These are phyloP conservation scores for Pristionchus pacificus DNA, from an alignment of 1,140 invertebrate species.

Conservation along the genomic window DNA sequence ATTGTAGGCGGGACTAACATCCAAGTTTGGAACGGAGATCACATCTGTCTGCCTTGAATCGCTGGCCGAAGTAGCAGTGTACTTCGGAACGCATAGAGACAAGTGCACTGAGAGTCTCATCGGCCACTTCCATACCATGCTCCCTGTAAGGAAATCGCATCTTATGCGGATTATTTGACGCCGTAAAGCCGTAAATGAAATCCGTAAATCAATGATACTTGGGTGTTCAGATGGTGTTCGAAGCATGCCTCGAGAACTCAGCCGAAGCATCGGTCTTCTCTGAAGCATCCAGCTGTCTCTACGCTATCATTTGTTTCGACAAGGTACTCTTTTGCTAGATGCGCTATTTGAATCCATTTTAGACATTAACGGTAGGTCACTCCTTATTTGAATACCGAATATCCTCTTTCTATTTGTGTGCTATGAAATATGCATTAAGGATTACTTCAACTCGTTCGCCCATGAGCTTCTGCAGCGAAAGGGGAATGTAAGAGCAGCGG, in stretches of 20 bases:
- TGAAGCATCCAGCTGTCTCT: constrained; percentile 19
- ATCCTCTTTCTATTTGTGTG: neutral
- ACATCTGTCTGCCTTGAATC: constrained; percentile 17
- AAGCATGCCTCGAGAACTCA: constrained; percentile 26
- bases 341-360: neutral
- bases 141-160: neutral
- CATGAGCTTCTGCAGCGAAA: constrained; percentile 1
- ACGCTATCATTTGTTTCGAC: constrained; percentile 22
- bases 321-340: constrained; percentile 19
- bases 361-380: neutral
- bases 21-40: constrained; percentile 28
- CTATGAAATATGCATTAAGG: neutral
- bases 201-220: too few species aligned
- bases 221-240: constrained; percentile 30
- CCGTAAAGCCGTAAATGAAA: too few species aligned
- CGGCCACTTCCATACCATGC: neutral
- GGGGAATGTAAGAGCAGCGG: constrained; percentile 12
- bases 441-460: neutral
- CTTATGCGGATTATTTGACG: too few species aligned
- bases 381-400: constrained; percentile 10
- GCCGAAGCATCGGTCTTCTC: constrained; percentile 27
- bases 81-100: neutral
- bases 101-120: neutral
- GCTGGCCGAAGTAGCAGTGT: constrained; percentile 12
- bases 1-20: neutral